Percentiles rank a stretch among this genome's conserved stretches.
Evolutionary conservation across 1,140 invertebrate genomes (phyloP).

Genomic region (Scaptomyza graminum): DNA sequence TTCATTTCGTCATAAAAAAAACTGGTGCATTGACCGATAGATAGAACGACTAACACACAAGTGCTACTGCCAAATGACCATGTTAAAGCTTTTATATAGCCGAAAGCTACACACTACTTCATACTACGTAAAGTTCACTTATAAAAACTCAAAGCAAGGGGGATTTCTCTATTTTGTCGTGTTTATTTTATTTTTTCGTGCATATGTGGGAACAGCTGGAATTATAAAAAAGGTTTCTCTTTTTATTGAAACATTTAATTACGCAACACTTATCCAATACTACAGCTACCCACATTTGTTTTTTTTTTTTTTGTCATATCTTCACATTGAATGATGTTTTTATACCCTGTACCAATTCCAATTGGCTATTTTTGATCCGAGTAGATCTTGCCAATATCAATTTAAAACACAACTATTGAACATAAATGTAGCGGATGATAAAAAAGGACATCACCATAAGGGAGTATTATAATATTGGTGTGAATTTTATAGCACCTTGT

Average conservation of each 20-base stretch:
- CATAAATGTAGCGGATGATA: no score
- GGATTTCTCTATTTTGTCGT: no score
- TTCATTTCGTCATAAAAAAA: constrained; percentile 26
- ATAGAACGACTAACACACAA: constrained; percentile 12
- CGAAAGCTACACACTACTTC: background rate
- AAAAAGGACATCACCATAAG: no score
- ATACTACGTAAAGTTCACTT: no score
- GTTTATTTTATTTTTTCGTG: background rate
- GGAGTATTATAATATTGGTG: no score
- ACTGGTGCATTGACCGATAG: constrained; percentile 50
- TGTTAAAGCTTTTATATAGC: background rate
- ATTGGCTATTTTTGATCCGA: background rate
- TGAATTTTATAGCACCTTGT: no score
- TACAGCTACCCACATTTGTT: background rate
- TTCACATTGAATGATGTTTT: background rate
- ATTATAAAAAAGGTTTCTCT: constrained; percentile 1
- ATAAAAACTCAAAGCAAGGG: no score
- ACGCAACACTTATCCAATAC: background rate
- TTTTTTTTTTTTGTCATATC: background rate
- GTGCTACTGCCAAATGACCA: background rate
- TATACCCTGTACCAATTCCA: background rate
- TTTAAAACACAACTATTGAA: no score
- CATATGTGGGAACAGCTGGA: background rate
- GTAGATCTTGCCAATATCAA: no score
- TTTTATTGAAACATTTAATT: background rate